A percentile compares a stretch with the other conserved stretches of the same genome.
Evolutionary conservation across 2,113 vertebrate species (phyloP).

Genomic region (Seriola dumerili): DNA sequence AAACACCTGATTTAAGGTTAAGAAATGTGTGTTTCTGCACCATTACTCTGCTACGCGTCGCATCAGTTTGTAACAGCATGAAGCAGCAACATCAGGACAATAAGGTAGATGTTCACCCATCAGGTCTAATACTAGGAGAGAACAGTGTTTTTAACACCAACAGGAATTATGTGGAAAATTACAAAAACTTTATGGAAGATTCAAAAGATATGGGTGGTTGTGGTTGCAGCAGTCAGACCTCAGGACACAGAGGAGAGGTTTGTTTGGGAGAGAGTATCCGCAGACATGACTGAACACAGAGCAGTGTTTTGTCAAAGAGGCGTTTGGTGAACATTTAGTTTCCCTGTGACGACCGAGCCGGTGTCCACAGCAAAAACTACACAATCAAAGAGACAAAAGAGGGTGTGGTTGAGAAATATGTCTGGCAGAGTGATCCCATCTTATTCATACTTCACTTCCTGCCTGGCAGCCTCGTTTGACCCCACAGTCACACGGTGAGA

Average conservation of each 20-base stretch:
- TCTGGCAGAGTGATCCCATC: slow-evolving; percentile 22
- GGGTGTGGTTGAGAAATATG: slow-evolving; percentile 21
- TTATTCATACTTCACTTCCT: slow-evolving; percentile 46
- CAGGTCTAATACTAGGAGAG: background rate
- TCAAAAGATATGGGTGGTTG: background rate
- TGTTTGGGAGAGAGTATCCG: background rate
- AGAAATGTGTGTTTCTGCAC: background rate
- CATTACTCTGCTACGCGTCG: too few relatives aligned
- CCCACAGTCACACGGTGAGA: slow-evolving; percentile 35
- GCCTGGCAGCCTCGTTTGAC: slow-evolving; percentile 41
- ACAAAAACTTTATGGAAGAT: background rate
- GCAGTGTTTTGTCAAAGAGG: background rate
- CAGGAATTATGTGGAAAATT: background rate
- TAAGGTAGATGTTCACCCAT: too few relatives aligned
- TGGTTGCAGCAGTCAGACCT: background rate
- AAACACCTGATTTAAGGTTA: background rate
- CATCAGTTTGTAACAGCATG: background rate
- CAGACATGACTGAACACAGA: background rate
- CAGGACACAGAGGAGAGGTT: background rate
- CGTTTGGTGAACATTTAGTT: slow-evolving; percentile 2
- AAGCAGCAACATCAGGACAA: background rate
- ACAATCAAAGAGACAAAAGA: slow-evolving; percentile 30
- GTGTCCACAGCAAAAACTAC: slow-evolving; percentile 1
- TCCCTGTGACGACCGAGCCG: slow-evolving; percentile 27
- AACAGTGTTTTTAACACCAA: background rate